Conservation (phyloP, 2,888 invertebrate species). For the Drosophila nr. fundita region DNA sequence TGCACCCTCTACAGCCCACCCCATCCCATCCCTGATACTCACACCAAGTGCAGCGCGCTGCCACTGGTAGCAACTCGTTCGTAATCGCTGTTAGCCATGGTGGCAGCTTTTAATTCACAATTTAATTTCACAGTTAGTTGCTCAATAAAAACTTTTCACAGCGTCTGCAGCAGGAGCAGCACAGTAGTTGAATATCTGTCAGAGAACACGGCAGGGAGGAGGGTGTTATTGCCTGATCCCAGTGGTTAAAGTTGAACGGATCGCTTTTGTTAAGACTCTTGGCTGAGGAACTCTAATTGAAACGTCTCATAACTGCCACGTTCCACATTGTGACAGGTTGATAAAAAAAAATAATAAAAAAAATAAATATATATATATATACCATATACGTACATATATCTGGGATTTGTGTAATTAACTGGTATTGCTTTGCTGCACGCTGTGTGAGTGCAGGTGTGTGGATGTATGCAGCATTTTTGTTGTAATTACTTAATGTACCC, state of each 20-base stretch:
- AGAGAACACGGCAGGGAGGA: constrained; percentile 16
- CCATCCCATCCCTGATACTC: too few species aligned
- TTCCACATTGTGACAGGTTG: constrained; percentile 21
- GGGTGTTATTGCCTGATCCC: constrained; percentile 21
- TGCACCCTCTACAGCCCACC: neutral
- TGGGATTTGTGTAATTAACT: constrained; percentile 9
- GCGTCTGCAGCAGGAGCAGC: constrained; percentile 20
- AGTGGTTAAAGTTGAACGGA: constrained; percentile 30
- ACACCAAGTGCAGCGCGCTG: neutral
- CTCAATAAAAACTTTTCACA: constrained; percentile 70
- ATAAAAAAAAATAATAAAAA: neutral
- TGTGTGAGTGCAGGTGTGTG: neutral
- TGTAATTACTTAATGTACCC: neutral
- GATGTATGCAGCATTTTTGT: neutral
- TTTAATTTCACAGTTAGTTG: constrained; percentile 79
- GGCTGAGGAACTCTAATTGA: constrained; percentile 48
- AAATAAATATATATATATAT: neutral
- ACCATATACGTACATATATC: neutral
- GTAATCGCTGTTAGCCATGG: constrained; percentile 65
- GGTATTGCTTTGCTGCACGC: constrained; percentile 2
- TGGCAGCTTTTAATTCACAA: constrained; percentile 76
- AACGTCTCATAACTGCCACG: constrained; percentile 57
- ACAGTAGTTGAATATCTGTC: constrained; percentile 53
- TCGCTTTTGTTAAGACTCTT: constrained; percentile 26
- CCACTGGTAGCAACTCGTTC: constrained; percentile 21